Base-by-base conservation (phyloP, 1,140 invertebrate species). In the Drosophila hydei region DNA sequence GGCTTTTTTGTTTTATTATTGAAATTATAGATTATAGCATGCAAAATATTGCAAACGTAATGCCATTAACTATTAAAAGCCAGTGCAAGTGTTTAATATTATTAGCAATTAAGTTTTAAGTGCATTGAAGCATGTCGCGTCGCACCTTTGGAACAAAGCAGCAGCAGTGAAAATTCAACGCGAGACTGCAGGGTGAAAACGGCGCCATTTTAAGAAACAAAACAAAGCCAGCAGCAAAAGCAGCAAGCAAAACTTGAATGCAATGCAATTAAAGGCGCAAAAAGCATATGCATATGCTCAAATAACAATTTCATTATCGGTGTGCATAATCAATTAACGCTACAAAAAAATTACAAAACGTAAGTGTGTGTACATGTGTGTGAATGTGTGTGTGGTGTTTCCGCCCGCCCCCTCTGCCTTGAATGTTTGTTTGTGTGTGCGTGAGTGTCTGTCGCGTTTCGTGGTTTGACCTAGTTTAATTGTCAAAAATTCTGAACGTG, bases 181-280 rank as follows among this genome's bases (percentile, higher is more conserved):
- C 70, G 55, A 67, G 63, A 68, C 70, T 72, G 70, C 70, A 42
- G 59, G 60, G 75, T 81, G 80, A 88, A 90, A 90, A 90, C 89
- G 89, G 89, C 89, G 89, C 89, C 89, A 90, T 90, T 90, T 90
- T 90, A 89, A 85, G 83, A 89, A 88, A 63, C 81, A 87, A 77
- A 79, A 77, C 83, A 84, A 69, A 85, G 83, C 79, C 62, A 85
- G 63, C 61, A 68, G 75, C 67, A 60, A 77, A 73, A 58, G 58
- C 61, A 64, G 63, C 47, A 51, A 61, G 54, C 56, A 81, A 78
- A 67, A 75, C 73, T 70, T 74, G 73, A 88, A 78, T 83, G 83
- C 83, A 70, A 83, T 87, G 83, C 59, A 76, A 73, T 61, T 73
- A 42, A 73, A 62, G 65, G 65, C 71, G 58, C 58, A 69, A 69